A percentile compares a stretch with the other conserved stretches of the same genome.
phyloP scores from a whole-genome alignment of 1,140 invertebrate genomes.

The Drosophila grimshawi region DNA sequence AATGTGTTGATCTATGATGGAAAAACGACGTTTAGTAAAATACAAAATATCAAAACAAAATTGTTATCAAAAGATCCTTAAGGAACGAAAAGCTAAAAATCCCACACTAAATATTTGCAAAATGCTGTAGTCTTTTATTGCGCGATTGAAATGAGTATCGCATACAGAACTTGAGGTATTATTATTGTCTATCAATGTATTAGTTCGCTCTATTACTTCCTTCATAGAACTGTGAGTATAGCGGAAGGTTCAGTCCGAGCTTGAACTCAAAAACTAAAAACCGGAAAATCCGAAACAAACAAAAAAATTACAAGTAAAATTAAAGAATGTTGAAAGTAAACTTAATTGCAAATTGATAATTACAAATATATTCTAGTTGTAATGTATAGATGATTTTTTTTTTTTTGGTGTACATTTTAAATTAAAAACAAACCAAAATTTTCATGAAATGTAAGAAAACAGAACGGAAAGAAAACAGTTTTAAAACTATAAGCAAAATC shows the following conservation, averaged over 20 bases:
- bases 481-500: slow-evolving; percentile 50
- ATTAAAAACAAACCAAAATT: slow-evolving; percentile 32
- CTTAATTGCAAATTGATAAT: slow-evolving; percentile 41
- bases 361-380: slow-evolving; percentile 61
- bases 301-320: slow-evolving; percentile 48
- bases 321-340: slow-evolving; percentile 19
- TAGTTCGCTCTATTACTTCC: slow-evolving; percentile 31
- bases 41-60: slow-evolving; percentile 56
- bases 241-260: neutral
- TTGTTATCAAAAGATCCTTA: slow-evolving; percentile 51
- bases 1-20: slow-evolving; percentile 13
- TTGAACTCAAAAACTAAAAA: slow-evolving; percentile 13
- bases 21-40: slow-evolving; percentile 15
- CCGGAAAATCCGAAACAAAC: slow-evolving; percentile 16
- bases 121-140: slow-evolving; percentile 41
- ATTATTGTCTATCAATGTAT: slow-evolving; percentile 45
- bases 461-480: slow-evolving; percentile 45
- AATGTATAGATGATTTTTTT: slow-evolving; percentile 71
- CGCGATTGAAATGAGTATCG: slow-evolving; percentile 21
- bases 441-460: slow-evolving; percentile 43
- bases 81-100: slow-evolving; percentile 25
- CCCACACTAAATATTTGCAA: slow-evolving; percentile 14
- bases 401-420: slow-evolving; percentile 79
- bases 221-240: slow-evolving; percentile 11
- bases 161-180: slow-evolving; percentile 51